phyloP scores from a whole-genome alignment of 2,113 vertebrate genomes.

The Gallinago media region DNA sequence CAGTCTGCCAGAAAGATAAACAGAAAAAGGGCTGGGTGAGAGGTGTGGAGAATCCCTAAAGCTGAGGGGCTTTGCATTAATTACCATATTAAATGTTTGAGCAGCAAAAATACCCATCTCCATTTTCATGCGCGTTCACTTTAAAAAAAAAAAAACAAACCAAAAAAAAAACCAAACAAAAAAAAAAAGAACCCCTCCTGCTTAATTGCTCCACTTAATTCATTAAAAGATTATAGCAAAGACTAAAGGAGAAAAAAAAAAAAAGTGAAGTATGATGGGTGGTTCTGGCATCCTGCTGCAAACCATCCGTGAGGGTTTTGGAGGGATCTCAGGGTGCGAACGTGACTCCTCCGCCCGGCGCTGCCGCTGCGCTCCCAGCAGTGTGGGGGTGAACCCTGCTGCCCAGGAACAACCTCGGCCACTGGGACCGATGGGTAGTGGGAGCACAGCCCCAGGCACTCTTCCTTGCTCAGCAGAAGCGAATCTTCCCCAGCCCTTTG shows the following conservation, averaged over 20 bases:
- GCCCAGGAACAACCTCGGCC: neutral
- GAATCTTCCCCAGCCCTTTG: neutral
- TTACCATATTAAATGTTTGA: slow-evolving; percentile 13
- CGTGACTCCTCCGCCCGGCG: accelerated
- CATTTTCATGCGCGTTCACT: neutral
- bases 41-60: slow-evolving; percentile 32
- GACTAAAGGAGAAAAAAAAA: neutral
- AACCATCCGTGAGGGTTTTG: neutral
- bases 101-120: neutral
- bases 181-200: neutral
- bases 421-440: neutral
- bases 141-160: slow-evolving; percentile 6
- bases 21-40: neutral
- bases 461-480: neutral
- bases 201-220: slow-evolving; percentile 78
- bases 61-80: slow-evolving; percentile 56
- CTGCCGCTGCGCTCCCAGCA: neutral
- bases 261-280: slow-evolving; percentile 43
- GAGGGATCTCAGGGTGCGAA: neutral
- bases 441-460: neutral
- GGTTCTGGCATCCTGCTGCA: slow-evolving; percentile 58
- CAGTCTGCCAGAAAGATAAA: slow-evolving; percentile 14
- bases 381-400: neutral
- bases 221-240: slow-evolving; percentile 78
- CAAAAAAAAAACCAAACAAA: neutral